Evolutionary conservation across 2,888 invertebrate species (phyloP).

Genomic region (Aspidapion aeneum): DNA sequence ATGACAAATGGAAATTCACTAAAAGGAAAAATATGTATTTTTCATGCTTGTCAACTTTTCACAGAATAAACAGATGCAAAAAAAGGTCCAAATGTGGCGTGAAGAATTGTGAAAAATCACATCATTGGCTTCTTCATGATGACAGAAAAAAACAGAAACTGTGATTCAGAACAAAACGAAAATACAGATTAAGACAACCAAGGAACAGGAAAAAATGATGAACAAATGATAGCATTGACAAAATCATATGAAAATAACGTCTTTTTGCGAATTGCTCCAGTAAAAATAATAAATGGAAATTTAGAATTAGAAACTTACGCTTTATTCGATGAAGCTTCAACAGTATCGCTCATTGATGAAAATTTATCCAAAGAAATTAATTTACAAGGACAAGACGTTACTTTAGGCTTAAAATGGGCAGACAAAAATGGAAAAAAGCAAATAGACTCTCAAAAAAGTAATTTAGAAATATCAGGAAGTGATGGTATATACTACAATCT

Average conservation of each 20-base stretch:
- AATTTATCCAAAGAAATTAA: background rate
- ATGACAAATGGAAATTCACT: background rate
- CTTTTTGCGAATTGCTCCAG: background rate
- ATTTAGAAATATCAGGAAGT: background rate
- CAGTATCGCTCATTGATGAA: background rate
- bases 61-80: background rate
- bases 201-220: background rate
- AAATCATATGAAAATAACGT: background rate
- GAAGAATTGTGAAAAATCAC: background rate
- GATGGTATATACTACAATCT: too few species aligned
- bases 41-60: background rate
- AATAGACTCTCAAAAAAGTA: background rate
- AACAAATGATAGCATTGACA: background rate
- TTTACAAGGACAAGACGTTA: background rate
- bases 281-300: background rate
- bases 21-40: background rate
- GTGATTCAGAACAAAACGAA: too few species aligned
- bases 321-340: constrained; percentile 2
- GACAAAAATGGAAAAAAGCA: background rate
- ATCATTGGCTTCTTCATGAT: background rate
- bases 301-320: too few species aligned
- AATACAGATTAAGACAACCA: background rate
- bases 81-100: background rate
- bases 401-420: background rate
- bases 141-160: background rate